These are phyloP conservation scores for Karalla daura DNA, from an alignment of 2,797 vertebrate species.

Conservation along the genomic window DNA sequence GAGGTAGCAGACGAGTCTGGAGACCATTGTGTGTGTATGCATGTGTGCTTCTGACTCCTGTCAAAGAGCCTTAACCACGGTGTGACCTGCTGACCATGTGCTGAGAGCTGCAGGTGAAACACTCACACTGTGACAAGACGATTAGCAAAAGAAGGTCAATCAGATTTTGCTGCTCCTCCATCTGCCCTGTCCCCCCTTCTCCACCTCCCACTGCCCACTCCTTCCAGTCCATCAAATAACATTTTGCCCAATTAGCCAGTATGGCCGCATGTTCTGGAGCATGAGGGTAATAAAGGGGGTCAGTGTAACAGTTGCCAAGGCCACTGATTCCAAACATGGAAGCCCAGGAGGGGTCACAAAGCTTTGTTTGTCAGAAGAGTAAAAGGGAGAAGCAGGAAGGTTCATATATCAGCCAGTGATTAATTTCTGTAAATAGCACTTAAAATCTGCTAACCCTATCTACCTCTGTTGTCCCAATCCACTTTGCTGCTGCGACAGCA, in stretches of 20 bases:
- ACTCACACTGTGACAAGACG: conserved; percentile 50
- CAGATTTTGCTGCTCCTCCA: conserved; percentile 56
- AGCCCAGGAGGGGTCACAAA: no score
- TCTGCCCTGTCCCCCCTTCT: conserved; percentile 41
- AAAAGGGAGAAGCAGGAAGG: no score
- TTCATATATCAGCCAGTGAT: no score
- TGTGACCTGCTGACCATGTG: conserved; percentile 34
- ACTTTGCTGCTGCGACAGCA: no score
- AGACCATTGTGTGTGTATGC: conserved; percentile 51
- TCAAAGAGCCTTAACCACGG: not conserved
- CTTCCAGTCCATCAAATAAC: not conserved
- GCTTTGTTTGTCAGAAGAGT: no score
- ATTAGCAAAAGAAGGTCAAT: conserved; percentile 69
- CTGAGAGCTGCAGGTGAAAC: conserved; percentile 32
- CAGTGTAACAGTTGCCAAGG: no score
- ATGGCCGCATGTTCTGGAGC: not conserved
- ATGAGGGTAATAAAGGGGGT: no score
- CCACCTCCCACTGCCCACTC: not conserved
- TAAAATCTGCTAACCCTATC: no score
- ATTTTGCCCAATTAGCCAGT: not conserved
- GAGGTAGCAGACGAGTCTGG: conserved; percentile 61
- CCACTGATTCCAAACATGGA: no score
- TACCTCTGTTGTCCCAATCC: no score
- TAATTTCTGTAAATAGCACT: no score
- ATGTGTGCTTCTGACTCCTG: no score